phyloP scores from a whole-genome alignment of 2,113 vertebrate genomes.

The Mormoops blainvillei region DNA sequence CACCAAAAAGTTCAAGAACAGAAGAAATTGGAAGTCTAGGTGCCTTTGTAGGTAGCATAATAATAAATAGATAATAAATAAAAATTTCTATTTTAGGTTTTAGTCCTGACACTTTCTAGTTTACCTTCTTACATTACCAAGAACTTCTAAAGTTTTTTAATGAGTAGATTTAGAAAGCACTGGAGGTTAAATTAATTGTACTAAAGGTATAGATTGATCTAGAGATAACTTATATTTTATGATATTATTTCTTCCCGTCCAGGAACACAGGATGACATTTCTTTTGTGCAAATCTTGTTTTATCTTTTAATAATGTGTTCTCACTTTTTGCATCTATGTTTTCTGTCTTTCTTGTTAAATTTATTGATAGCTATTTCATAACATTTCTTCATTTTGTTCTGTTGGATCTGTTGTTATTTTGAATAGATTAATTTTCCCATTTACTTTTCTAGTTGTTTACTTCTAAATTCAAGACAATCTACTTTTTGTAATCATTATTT shows the following conservation, averaged over 20 bases:
- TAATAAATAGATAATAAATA: background rate
- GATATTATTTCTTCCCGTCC: background rate
- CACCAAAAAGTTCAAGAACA: background rate
- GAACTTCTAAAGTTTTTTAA: background rate
- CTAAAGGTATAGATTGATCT: background rate
- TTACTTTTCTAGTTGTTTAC: background rate
- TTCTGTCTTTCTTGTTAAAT: background rate
- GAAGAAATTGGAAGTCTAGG: background rate
- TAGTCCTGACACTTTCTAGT: background rate
- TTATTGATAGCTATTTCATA: background rate
- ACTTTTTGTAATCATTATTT: background rate
- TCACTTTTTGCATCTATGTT: background rate
- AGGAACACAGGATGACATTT: background rate
- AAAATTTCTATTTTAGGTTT: background rate
- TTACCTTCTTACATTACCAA: background rate
- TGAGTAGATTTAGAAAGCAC: background rate
- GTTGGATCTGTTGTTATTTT: background rate
- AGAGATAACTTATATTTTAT: background rate
- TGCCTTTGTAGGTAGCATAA: background rate
- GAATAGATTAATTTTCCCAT: background rate
- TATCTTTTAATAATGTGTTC: background rate
- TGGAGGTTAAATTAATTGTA: background rate
- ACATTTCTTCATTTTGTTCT: background rate
- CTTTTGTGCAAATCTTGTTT: background rate
- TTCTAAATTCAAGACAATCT: background rate